A percentile compares a stretch with the other conserved stretches of the same genome.
Evolutionary conservation across 1,140 invertebrate species (phyloP).

Genomic region (Phenacoccus solenopsis): DNA sequence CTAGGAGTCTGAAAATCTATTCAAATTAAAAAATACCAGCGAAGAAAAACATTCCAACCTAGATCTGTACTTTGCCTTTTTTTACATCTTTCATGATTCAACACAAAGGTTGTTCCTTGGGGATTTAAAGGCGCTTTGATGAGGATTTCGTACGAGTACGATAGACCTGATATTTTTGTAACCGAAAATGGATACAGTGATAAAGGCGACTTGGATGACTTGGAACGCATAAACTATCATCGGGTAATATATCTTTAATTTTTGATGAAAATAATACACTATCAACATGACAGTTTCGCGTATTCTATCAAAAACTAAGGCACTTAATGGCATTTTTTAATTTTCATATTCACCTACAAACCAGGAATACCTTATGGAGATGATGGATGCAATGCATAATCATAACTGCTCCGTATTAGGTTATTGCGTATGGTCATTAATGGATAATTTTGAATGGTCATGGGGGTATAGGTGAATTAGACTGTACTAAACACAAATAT

Average conservation of each 20-base stretch:
- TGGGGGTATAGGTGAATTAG: slow-evolving; percentile 46
- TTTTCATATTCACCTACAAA: slow-evolving; percentile 26
- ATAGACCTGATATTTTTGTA: slow-evolving; percentile 46
- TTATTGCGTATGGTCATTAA: slow-evolving; percentile 58
- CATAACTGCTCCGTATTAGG: slow-evolving; percentile 48
- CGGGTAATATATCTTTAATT: background rate
- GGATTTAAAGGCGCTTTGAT: slow-evolving; percentile 36
- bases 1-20: too few relatives aligned
- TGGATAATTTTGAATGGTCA: slow-evolving; percentile 71
- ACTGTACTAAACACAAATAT: background rate
- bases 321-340: too few relatives aligned
- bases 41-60: too few relatives aligned
- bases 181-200: slow-evolving; percentile 31
- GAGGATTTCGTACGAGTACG: slow-evolving; percentile 43
- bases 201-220: background rate
- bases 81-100: too few relatives aligned
- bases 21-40: too few relatives aligned
- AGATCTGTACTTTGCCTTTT: too few relatives aligned
- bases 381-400: slow-evolving; percentile 48
- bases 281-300: too few relatives aligned
- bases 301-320: too few relatives aligned
- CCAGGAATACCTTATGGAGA: slow-evolving; percentile 47
- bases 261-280: too few relatives aligned
- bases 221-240: background rate
- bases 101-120: slow-evolving; percentile 32